A percentile compares a stretch with the other conserved stretches of the same genome.
phyloP scores from a whole-genome alignment of 2,113 vertebrate genomes.

The Oreochromis spilurus region DNA sequence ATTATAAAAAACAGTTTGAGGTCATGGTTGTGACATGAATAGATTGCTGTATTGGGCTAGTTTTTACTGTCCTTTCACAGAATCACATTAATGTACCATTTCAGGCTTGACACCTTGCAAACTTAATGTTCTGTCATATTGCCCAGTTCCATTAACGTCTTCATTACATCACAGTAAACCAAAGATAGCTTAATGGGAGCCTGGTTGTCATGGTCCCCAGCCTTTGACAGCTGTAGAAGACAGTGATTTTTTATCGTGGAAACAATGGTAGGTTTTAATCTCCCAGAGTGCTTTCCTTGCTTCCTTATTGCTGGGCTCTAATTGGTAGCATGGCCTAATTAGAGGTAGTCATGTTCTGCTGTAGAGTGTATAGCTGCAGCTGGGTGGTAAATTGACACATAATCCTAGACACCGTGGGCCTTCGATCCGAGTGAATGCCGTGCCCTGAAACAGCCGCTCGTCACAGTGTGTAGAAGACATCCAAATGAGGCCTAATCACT shows the following conservation, averaged over 20 bases:
- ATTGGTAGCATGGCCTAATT: constrained; percentile 75
- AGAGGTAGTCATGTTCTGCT: constrained; percentile 68
- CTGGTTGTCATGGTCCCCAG: neutral
- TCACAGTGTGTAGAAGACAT: constrained; percentile 58
- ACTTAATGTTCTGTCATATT: constrained; percentile 3
- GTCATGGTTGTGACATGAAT: constrained; percentile 62
- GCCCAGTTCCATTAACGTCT: neutral
- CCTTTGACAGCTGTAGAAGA: constrained; percentile 21
- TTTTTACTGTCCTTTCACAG: neutral
- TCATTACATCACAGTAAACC: constrained; percentile 16
- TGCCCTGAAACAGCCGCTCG: constrained; percentile 42
- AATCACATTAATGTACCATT: neutral
- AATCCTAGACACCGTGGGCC: constrained; percentile 64
- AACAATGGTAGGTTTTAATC: constrained; percentile 48
- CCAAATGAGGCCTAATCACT: constrained; percentile 69
- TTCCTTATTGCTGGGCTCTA: constrained; percentile 58
- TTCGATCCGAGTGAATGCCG: constrained; percentile 58
- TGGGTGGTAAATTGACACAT: constrained; percentile 74
- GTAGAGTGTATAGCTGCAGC: constrained; percentile 60
- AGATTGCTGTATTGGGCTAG: neutral
- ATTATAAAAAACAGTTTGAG: constrained; percentile 72
- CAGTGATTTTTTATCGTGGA: neutral
- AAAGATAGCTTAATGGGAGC: constrained; percentile 7
- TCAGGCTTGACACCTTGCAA: constrained; percentile 3
- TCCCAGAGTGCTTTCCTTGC: constrained; percentile 34